Evolutionary conservation across 2,113 vertebrate genomes (phyloP).

Genomic region (Conger conger): DNA sequence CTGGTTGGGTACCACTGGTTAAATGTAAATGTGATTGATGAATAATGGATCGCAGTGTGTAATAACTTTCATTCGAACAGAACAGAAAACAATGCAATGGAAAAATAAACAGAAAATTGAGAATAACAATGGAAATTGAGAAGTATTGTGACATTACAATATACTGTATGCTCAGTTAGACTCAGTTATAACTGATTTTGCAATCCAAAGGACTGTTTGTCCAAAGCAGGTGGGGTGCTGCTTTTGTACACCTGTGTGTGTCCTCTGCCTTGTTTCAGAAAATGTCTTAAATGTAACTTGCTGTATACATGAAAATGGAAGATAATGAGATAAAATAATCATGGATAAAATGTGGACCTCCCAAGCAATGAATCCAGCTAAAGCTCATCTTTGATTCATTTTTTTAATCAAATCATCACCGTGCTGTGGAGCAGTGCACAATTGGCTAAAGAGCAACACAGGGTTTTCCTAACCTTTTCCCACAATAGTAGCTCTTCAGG

Average conservation of each 20-base stretch:
- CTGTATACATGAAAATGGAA: not conserved
- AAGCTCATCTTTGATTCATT: not conserved
- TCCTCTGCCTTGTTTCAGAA: not conserved
- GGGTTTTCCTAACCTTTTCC: too few relatives aligned
- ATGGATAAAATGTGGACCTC: not conserved
- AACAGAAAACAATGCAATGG: not conserved
- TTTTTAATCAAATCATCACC: too few relatives aligned
- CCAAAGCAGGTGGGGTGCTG: not conserved
- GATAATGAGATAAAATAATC: not conserved
- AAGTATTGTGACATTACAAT: too few relatives aligned
- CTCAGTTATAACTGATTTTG: not conserved
- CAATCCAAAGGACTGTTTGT: not conserved
- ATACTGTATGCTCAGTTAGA: not conserved
- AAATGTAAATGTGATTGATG: constrained; percentile 7
- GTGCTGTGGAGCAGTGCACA: too few relatives aligned
- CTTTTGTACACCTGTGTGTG: not conserved
- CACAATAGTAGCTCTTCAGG: too few relatives aligned
- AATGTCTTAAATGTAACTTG: not conserved
- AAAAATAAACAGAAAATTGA: not conserved
- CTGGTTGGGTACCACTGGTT: not conserved
- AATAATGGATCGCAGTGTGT: not conserved
- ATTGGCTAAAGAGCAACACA: too few relatives aligned
- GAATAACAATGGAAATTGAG: too few relatives aligned
- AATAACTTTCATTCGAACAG: not conserved
- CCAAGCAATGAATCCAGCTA: not conserved